phyloP scores from a whole-genome alignment of 2,113 vertebrate species.

The Pseudorectes ferrugineus region DNA sequence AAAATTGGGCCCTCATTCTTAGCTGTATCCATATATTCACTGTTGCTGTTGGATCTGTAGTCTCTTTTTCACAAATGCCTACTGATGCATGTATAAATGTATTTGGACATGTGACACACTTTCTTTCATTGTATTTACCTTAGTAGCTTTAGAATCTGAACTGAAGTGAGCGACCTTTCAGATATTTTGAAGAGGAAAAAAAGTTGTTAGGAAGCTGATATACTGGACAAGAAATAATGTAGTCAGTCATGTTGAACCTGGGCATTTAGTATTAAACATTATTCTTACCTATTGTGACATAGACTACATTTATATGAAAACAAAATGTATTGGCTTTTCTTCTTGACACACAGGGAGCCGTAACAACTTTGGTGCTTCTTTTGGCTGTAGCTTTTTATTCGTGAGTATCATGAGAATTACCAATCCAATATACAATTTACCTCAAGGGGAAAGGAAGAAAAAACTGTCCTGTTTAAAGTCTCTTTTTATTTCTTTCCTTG shows the following conservation, averaged over 20 bases:
- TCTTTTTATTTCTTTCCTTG: neutral
- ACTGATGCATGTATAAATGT: neutral
- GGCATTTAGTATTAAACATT: neutral
- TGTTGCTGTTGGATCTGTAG: neutral
- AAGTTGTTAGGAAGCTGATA: neutral
- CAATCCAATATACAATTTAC: neutral
- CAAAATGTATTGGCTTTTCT: neutral
- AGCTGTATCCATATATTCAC: neutral
- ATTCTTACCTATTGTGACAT: neutral
- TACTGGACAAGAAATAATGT: neutral
- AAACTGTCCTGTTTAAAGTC: neutral
- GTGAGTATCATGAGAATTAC: neutral
- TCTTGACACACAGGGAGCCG: neutral
- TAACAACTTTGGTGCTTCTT: neutral
- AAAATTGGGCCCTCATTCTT: neutral
- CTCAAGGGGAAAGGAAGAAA: neutral
- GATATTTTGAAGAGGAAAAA: neutral
- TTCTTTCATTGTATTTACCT: neutral
- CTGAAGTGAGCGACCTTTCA: neutral
- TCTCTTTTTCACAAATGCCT: neutral
- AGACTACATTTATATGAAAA: neutral
- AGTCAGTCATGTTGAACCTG: neutral
- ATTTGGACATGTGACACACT: neutral
- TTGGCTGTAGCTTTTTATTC: neutral
- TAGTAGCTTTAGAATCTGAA: neutral